Evolutionary conservation across 1,140 invertebrate species (phyloP).

Genomic region (Brachionus paranguensis): DNA sequence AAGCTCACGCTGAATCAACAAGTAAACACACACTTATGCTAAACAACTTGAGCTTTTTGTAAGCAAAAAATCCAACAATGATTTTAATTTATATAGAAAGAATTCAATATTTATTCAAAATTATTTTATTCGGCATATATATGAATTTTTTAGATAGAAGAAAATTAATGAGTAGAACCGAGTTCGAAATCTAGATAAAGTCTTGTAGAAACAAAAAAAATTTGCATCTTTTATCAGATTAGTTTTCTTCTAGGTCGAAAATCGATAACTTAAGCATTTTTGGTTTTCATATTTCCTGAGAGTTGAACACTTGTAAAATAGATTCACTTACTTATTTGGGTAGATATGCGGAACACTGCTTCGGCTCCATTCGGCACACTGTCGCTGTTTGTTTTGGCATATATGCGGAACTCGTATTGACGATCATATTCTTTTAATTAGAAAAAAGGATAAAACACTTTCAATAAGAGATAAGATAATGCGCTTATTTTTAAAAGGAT

Average conservation of each 20-base stretch:
- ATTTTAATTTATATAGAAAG: neutral
- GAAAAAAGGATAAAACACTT: neutral
- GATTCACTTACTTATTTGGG: constrained; percentile 14
- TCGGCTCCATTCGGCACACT: neutral
- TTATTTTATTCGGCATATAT: neutral
- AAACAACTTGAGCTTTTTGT: neutral
- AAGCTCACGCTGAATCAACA: constrained; percentile 11
- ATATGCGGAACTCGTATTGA: constrained; percentile 32
- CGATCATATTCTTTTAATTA: constrained; percentile 32
- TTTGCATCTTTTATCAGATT: constrained; percentile 35
- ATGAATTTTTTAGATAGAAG: neutral
- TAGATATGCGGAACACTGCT: constrained; percentile 20
- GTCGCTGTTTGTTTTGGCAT: neutral
- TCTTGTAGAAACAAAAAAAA: neutral
- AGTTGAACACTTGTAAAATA: neutral
- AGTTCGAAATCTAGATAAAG: constrained; percentile 14
- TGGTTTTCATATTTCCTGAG: neutral
- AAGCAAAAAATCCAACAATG: neutral
- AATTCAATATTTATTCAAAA: constrained; percentile 3
- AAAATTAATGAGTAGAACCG: neutral
- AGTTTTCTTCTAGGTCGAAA: neutral
- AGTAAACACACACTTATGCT: neutral
- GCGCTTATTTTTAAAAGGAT: neutral
- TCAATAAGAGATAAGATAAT: neutral
- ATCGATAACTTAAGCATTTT: neutral